Evolutionary conservation across 2,797 vertebrate genomes (phyloP).

Genomic region (Protonibea diacanthus): DNA sequence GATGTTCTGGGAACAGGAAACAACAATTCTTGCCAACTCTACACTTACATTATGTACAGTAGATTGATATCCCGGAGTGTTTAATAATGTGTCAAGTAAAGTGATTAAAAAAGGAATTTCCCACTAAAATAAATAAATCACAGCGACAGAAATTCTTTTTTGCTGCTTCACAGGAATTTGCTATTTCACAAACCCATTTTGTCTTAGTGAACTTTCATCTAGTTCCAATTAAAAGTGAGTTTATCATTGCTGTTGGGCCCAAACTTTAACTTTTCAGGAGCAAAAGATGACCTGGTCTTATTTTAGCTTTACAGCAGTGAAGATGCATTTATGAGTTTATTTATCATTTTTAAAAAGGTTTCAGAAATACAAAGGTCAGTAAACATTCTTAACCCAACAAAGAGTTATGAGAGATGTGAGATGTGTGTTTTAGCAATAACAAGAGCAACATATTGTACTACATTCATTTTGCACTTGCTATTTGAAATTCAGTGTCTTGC

Average conservation of each 20-base stretch:
- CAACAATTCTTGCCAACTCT: constrained; percentile 52
- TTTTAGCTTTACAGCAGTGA: not conserved
- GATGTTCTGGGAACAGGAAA: constrained; percentile 73
- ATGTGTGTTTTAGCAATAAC: not conserved
- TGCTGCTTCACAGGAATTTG: constrained; percentile 24
- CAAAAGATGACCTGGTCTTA: not conserved
- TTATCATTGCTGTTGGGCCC: not conserved
- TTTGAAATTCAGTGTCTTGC: not conserved
- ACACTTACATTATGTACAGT: constrained; percentile 36
- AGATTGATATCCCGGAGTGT: constrained; percentile 23
- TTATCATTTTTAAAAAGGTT: not conserved
- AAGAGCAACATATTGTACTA: not conserved
- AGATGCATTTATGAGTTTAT: not conserved
- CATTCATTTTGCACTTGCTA: not conserved
- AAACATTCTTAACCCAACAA: not conserved
- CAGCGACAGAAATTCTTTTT: not conserved
- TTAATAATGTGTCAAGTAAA: constrained; percentile 37
- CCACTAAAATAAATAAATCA: constrained; percentile 21
- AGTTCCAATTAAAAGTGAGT: not conserved
- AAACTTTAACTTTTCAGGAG: not conserved
- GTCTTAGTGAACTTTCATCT: not conserved
- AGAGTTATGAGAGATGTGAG: not conserved
- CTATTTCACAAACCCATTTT: constrained; percentile 13
- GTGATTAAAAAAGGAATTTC: constrained; percentile 12
- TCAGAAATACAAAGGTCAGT: not conserved